Percentiles rank a stretch among this genome's conserved stretches.
Evolutionary conservation across 2,888 invertebrate species (phyloP).

Genomic region (Lacanobia wlatinum): DNA sequence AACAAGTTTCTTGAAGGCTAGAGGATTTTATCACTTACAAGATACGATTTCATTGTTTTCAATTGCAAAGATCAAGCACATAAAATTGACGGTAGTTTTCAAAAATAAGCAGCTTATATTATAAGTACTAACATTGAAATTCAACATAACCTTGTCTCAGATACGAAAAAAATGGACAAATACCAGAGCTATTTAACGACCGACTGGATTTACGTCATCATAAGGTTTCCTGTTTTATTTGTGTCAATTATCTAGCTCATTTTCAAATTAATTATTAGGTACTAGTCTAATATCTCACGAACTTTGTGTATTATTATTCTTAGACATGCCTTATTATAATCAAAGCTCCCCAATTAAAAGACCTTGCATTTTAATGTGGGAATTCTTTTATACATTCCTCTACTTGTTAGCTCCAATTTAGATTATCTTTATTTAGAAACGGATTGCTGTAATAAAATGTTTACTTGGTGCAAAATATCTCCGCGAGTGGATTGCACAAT

Average conservation of each 20-base stretch:
- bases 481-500: conserved; percentile 60
- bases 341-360: conserved; percentile 66
- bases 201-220: conserved; percentile 55
- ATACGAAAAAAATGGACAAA: conserved; percentile 44
- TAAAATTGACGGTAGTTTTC: conserved; percentile 31
- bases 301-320: conserved; percentile 59
- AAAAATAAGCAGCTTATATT: conserved; percentile 35
- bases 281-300: conserved; percentile 62
- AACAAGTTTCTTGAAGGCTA: background rate
- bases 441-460: conserved; percentile 72
- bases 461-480: conserved; percentile 73
- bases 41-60: background rate
- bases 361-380: conserved; percentile 86
- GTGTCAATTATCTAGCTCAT: conserved; percentile 63
- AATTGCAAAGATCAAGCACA: background rate
- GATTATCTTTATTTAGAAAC: conserved; percentile 79
- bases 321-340: conserved; percentile 64
- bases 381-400: conserved; percentile 78
- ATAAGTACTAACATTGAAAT: conserved; percentile 25
- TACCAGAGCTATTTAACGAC: conserved; percentile 44
- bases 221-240: conserved; percentile 62
- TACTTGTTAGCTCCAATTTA: conserved; percentile 79
- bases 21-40: background rate
- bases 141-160: conserved; percentile 55
- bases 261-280: conserved; percentile 63